Evolutionary conservation across 1,140 invertebrate species (phyloP), one percentile per base, ranked within the genome.

Genomic region (Achatina immaculata): DNA sequence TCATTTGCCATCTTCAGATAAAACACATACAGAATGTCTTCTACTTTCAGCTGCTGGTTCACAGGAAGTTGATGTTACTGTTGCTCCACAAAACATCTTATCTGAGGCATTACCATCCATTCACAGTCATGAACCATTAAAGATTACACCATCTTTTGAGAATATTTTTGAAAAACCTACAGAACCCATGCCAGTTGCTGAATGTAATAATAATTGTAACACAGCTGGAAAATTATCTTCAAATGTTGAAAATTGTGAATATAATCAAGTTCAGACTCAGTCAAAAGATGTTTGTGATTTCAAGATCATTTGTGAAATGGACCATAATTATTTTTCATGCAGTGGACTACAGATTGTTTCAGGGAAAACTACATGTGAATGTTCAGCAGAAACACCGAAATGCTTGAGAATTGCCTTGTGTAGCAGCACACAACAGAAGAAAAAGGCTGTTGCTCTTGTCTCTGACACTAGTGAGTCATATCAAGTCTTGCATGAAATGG

Each of bases 241-340:
- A 6, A 19, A 55, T 9, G 24, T 1, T 19, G 48, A 55, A 55
- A 62, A 31, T 21, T 62, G 31, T 28, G 24, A 2, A 62, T 62
- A 6, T 62, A 28, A 19, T 62, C n/a, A 62, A 28, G 31, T 2
- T 62, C n/a, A 31, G n/a, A 6, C 2, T 62, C 58, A 31, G 6
- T 11, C 7, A 6, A 55, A n/a, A 21, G 51, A 55, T 55, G 14
- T 34, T 31, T 6, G 3, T 31, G 9, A 31, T 2, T 14, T 6
- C 6, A 28, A 31, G 2, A 31, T 31, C 16, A 6, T 62, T 34
- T 31, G 11, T 62, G 58, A 34, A 16, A 31, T 16, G 31, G 58
- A 62, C n/a, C 58, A 62, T 16, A 62, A 28, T 62, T 62, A 62
- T 62, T 62, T n/a, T 19, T 62, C n/a, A 34, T n/a, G n/a, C n/a